Evolutionary conservation across 2,113 vertebrate species (phyloP).

Genomic region (Cynocephalus volans): DNA sequence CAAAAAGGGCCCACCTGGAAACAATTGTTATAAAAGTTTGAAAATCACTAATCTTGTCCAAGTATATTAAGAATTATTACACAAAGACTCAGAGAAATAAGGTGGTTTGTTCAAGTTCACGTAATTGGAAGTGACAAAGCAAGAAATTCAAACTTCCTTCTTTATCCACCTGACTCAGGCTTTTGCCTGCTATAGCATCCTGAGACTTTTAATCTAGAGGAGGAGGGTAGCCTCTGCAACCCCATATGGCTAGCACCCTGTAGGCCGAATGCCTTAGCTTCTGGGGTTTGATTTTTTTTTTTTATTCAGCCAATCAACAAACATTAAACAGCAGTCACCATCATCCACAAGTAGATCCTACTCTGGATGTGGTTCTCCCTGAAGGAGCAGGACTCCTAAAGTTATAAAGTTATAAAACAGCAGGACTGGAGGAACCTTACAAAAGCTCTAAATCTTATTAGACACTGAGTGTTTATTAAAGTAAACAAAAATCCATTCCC

Average conservation of each 20-base stretch:
- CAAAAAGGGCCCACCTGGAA: neutral
- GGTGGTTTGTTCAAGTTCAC: neutral
- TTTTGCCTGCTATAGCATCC: neutral
- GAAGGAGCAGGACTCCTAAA: neutral
- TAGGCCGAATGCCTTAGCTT: neutral
- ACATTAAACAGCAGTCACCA: neutral
- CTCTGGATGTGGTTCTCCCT: neutral
- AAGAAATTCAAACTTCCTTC: neutral
- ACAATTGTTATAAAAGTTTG: neutral
- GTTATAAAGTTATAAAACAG: neutral
- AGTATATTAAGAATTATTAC: neutral
- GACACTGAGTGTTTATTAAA: neutral
- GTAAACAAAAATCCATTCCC: neutral
- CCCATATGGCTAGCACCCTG: fast-evolving
- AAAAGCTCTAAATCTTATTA: constrained; percentile 8
- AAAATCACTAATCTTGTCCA: constrained; percentile 5
- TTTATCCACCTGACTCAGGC: neutral
- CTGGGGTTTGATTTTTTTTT: neutral
- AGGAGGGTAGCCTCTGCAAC: fast-evolving
- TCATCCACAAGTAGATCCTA: neutral
- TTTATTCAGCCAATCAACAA: neutral
- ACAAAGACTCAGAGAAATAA: neutral
- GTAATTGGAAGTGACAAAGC: neutral
- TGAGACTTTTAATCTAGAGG: neutral
- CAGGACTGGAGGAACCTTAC: neutral